Evolutionary conservation across 2,888 invertebrate species (phyloP).

Genomic region (Ecdyonurus torrentis): DNA sequence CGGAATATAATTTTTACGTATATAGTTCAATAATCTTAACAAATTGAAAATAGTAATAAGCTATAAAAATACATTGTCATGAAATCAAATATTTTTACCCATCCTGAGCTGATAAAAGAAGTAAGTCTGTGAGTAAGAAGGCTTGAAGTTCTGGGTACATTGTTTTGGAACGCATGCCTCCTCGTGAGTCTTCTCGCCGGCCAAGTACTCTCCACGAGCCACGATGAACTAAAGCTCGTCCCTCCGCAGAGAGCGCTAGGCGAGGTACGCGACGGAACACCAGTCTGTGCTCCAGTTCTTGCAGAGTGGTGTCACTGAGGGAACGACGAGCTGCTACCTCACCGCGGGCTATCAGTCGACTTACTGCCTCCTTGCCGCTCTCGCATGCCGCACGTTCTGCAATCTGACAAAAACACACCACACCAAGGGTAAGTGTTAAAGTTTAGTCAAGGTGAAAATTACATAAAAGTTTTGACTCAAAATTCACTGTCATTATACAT

Average conservation of each 20-base stretch:
- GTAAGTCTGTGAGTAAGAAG: not conserved
- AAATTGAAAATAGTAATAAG: too few relatives aligned
- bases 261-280: not conserved
- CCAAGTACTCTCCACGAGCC: not conserved
- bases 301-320: not conserved
- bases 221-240: not conserved
- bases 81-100: too few relatives aligned
- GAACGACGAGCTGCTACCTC: not conserved
- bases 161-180: not conserved
- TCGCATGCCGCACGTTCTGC: not conserved
- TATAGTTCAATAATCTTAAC: too few relatives aligned
- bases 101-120: not conserved
- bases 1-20: too few relatives aligned
- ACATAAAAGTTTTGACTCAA: too few relatives aligned
- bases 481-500: too few relatives aligned
- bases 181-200: not conserved
- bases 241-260: not conserved
- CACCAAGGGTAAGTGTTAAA: not conserved
- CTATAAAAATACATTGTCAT: too few relatives aligned
- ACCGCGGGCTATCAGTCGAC: not conserved
- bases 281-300: not conserved
- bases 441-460: not conserved
- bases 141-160: not conserved
- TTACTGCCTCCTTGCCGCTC: not conserved
- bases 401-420: not conserved